Evolutionary conservation across 2,113 vertebrate species (phyloP).

Genomic region (Barbus barbus): DNA sequence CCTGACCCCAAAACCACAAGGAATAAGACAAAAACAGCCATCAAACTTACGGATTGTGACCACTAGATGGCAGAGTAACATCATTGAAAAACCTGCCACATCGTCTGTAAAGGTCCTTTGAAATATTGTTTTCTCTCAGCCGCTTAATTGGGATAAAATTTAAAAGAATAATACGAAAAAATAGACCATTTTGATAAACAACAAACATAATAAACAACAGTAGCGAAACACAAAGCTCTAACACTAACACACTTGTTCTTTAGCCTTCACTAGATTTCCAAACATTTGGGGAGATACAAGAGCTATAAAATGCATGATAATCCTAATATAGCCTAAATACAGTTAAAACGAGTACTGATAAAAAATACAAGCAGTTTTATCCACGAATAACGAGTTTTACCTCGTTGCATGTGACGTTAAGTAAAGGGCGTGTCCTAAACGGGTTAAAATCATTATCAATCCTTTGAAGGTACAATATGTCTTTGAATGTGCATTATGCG

Average conservation of each 20-base stretch:
- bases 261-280: not conserved
- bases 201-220: not conserved
- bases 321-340: not conserved
- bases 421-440: not conserved
- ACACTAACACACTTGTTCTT: not conserved
- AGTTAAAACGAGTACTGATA: not conserved
- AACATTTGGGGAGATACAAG: not conserved
- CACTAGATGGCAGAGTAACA: slow-evolving; percentile 74
- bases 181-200: no score
- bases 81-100: slow-evolving; percentile 6
- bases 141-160: not conserved
- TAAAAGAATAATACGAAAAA: not conserved
- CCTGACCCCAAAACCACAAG: not conserved
- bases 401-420: no score
- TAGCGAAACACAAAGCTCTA: not conserved
- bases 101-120: not conserved
- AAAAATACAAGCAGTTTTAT: not conserved
- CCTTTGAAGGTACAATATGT: not conserved
- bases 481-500: no score
- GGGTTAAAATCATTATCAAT: not conserved
- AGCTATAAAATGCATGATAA: not conserved
- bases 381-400: not conserved
- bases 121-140: slow-evolving; percentile 1
- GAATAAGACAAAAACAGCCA: not conserved
- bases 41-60: slow-evolving; percentile 32